phyloP scores from a whole-genome alignment of 2,888 invertebrate species.

The Antheraea yamamai region DNA sequence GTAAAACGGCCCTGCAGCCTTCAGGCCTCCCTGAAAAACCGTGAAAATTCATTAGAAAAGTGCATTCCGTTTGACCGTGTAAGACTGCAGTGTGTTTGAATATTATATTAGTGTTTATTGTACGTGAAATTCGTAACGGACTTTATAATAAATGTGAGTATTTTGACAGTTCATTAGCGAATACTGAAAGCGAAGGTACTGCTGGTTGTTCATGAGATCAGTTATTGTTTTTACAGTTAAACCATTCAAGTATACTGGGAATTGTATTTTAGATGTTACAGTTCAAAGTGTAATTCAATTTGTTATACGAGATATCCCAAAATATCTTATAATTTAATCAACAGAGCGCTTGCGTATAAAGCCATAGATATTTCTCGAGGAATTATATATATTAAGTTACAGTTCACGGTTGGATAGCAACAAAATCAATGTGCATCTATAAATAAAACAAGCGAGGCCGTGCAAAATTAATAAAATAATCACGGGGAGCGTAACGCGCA shows the following conservation, averaged over 20 bases:
- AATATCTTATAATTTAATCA: neutral
- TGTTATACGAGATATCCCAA: neutral
- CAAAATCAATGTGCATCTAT: constrained; percentile 19
- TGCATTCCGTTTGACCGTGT: constrained; percentile 43
- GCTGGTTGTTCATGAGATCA: neutral
- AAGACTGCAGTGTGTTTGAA: constrained; percentile 39
- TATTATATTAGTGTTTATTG: constrained; percentile 48
- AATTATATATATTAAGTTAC: neutral
- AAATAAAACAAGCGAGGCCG: constrained; percentile 22
- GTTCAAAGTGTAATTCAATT: neutral
- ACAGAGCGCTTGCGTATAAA: neutral
- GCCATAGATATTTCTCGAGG: neutral
- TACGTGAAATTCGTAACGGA: constrained; percentile 40
- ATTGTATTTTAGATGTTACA: neutral
- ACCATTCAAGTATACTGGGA: neutral
- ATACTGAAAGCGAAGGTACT: neutral
- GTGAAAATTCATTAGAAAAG: constrained; percentile 54
- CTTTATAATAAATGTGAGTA: constrained; percentile 64
- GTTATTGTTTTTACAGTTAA: neutral
- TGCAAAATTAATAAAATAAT: constrained; percentile 52
- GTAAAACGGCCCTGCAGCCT: constrained; percentile 69
- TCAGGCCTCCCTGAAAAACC: constrained; percentile 71
- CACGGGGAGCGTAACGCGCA: constrained; percentile 49
- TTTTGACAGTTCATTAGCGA: constrained; percentile 41
- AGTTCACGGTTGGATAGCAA: neutral